Evolutionary conservation across 2,797 vertebrate genomes (phyloP), one percentile per base, ranked within the genome.

Genomic region (Rhyacichthys aspro): DNA sequence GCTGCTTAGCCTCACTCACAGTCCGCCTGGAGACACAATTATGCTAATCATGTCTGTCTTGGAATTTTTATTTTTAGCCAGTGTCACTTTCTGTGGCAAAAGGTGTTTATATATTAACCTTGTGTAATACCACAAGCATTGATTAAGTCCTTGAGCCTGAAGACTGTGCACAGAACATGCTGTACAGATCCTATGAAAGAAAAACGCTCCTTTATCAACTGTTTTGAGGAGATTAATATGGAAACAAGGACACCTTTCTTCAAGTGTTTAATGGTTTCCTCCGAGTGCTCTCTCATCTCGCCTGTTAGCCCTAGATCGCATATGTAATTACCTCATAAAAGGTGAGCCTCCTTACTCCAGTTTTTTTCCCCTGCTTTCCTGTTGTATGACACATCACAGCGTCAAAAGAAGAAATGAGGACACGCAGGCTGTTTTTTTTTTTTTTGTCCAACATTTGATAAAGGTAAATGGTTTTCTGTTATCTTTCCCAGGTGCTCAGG

Each of bases 391-490:
- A 38, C n/a, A 38, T 39, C 17, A 18, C 18, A 28, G 38, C 7
- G 37, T 28, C 12, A 52, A 15, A 19, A 17, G 9, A 49, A 18
- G 37, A 50, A 14, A 53, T 38, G 3, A 41, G 52, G 19, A 41
- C 19, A 42, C n/a, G n/a, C n/a, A 9, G 2, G 10, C 28, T 43
- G 48, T 72, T 47, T 64, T 79, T 79, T 76, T 42, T 50, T 64
- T 79, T 79, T 74, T 43, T 19, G 9, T 67, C 33, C 60, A 32
- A 44, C 4, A 52, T 49, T 8, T 66, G 17, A 74, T 49, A 10
- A 11, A 37, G 17, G 49, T 52, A 52, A 18, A 37, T 37, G 33
- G 48, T 8, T 50, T 50, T 50, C 7, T 37, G 18, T 52, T 52
- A 18, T 55, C 34, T 64, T 43, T 16, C 37, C 28, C 70, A 52